These are phyloP conservation scores for Myotis yumanensis DNA, from an alignment of 2,113 vertebrate genomes.

Conservation along the genomic window DNA sequence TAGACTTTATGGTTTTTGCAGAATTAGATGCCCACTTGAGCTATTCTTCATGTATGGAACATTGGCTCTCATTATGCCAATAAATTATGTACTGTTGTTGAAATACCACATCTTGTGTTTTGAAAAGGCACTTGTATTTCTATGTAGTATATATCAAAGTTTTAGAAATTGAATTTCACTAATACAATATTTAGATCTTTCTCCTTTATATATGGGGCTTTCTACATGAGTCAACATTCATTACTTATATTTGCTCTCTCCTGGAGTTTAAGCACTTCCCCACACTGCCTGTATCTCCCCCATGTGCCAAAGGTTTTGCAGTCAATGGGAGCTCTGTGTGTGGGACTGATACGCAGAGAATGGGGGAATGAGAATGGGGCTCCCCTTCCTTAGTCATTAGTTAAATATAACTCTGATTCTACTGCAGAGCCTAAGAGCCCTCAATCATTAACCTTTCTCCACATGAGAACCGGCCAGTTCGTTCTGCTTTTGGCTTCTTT, in stretches of 20 bases:
- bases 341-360: not conserved
- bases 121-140: not conserved
- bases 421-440: conserved; percentile 22
- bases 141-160: not conserved
- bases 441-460: conserved; percentile 63
- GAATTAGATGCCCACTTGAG: not conserved
- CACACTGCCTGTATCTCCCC: not conserved
- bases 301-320: not conserved
- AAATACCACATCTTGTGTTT: not conserved
- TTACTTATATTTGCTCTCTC: not conserved
- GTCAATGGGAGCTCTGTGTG: conserved; percentile 57
- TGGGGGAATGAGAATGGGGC: not conserved
- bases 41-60: not conserved
- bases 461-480: conserved; percentile 63
- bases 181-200: not conserved
- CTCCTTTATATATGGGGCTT: not conserved
- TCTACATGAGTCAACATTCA: not conserved
- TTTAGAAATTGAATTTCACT: conserved; percentile 44
- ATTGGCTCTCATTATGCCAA: not conserved
- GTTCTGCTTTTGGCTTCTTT: conserved; percentile 60
- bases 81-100: conserved; percentile 32
- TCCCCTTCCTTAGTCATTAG: conserved; percentile 23
- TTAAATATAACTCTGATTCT: conserved; percentile 59
- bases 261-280: not conserved
- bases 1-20: not conserved